Base-by-base conservation (phyloP, 2,888 invertebrate genomes). In the Rutpela maculata region DNA sequence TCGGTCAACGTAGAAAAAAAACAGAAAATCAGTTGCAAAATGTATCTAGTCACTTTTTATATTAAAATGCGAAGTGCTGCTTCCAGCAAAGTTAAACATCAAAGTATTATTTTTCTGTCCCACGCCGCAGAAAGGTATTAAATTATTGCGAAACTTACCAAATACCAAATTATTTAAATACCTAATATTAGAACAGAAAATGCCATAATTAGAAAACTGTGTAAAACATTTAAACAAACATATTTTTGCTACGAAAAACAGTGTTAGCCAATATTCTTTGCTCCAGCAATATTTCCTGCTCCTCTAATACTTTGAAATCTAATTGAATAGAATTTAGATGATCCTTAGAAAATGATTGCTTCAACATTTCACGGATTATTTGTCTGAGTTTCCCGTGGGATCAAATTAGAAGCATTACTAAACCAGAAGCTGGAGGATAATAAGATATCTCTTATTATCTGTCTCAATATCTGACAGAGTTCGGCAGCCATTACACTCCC, bases 371-470 rank as follows among this genome's bases (percentile, higher is more conserved):
- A 73, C 79, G 83, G 83, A 83, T 83, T 80, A 83, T 83, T 83
- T 80, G 79, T 76, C 81, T 76, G 83, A 80, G 78, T 81, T 80
- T 88, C 89, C 87, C 88, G 80, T 82, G 89, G 87, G 89, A 88
- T 87, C 88, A 88, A 88, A 89, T 89, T 89, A 88, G 89, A 87
- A 87, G 88, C 88, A 88, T 89, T 89, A 88, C 88, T 83, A 84
- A 85, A 87, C 87, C 87, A 86, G 87, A 86, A 86, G 87, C 87
- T 87, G 84, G 83, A 84, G 84, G 86, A 89, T 88, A 88, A 89
- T 88, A 88, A 88, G 89, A 88, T 89, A 89, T 88, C 88, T 89
- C 88, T 87, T 87, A 88, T 88, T 89, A 89, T 88, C 87, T 87
- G 87, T 86, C 86, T 87, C 87, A 83, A 85, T 88, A 85, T 86